These are phyloP conservation scores for Alviniconcha marisindica DNA, from an alignment of 1,140 invertebrate genomes.

Conservation along the genomic window DNA sequence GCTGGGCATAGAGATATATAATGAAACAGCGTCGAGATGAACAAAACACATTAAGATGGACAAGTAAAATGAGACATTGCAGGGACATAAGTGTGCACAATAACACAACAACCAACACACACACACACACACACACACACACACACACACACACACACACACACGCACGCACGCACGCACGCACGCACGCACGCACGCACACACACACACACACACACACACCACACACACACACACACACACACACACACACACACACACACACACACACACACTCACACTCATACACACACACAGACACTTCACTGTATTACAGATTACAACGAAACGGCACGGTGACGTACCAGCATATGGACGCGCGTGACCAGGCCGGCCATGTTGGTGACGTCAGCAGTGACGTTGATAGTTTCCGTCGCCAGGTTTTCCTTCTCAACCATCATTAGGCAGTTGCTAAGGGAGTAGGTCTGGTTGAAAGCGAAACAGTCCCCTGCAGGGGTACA, in stretches of 20 bases:
- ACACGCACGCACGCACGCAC: neutral
- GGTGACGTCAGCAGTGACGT: conserved; percentile 14
- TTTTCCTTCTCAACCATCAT: conserved; percentile 42
- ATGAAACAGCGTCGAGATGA: neutral
- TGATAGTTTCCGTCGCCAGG: conserved; percentile 4
- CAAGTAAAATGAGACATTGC: neutral
- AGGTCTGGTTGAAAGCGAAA: neutral
- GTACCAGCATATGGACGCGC: neutral
- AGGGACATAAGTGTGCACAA: neutral
- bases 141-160: neutral
- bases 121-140: neutral
- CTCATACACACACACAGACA: too few species aligned
- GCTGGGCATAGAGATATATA: neutral
- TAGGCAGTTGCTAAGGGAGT: conserved; percentile 34
- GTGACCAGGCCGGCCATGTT: conserved; percentile 36
- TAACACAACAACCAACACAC: neutral
- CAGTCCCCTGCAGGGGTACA: neutral
- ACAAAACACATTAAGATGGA: neutral
- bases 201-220: neutral
- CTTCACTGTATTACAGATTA: too few species aligned
- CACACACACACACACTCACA: neutral
- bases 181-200: neutral
- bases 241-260: neutral
- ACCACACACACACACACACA: neutral
- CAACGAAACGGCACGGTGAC: too few species aligned